phyloP scores from a whole-genome alignment of 2,113 vertebrate species.

The Petrocephalus microphthalmus region DNA sequence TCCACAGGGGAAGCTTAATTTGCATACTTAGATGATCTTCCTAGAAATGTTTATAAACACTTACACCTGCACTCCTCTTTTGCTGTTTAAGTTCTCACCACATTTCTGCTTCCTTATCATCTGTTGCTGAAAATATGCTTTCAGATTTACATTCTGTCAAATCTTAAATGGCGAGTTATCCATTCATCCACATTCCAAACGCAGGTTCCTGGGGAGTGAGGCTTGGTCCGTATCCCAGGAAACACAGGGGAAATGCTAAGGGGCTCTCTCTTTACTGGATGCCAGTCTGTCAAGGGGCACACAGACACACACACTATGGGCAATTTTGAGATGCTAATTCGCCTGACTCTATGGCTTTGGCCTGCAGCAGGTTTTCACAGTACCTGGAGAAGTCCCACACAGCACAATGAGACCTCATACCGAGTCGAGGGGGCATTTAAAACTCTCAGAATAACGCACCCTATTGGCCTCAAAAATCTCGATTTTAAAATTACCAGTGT shows the following conservation, averaged over 20 bases:
- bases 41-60: neutral
- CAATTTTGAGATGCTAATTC: neutral
- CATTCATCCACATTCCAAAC: neutral
- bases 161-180: neutral
- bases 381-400: neutral
- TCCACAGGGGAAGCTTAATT: neutral
- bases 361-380: neutral
- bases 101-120: neutral
- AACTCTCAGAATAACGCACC: neutral
- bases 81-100: neutral
- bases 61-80: neutral
- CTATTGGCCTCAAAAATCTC: neutral
- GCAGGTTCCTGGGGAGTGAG: neutral
- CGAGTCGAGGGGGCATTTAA: neutral
- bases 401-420: neutral
- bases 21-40: neutral
- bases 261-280: neutral
- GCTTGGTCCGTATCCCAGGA: neutral
- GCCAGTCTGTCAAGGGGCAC: neutral
- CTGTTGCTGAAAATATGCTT: neutral
- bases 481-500: neutral
- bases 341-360: neutral
- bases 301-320: neutral
- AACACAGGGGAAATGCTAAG: neutral
- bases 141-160: neutral